Evolutionary conservation across 2,888 invertebrate species (phyloP).

Genomic region (Drosophila kambysellisi): DNA sequence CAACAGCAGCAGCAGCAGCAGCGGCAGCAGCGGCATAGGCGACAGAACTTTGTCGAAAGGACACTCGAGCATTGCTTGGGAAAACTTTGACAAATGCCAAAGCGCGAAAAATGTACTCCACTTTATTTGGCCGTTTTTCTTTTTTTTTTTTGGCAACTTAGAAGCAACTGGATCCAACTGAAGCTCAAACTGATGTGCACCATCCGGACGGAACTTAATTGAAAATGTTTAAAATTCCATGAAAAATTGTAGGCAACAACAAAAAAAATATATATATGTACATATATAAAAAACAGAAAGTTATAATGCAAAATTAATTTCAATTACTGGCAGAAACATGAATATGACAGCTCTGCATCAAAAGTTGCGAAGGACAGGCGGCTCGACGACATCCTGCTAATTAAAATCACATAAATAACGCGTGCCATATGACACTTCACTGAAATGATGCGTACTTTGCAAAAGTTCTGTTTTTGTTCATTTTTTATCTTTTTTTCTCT

Average conservation of each 20-base stretch:
- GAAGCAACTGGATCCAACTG: conserved; percentile 51
- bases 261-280: background rate
- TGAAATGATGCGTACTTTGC: conserved; percentile 49
- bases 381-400: conserved; percentile 53
- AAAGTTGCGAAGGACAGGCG: conserved; percentile 45
- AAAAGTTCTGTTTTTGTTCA: conserved; percentile 40
- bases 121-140: conserved; percentile 60
- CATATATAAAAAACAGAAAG: conserved; percentile 15
- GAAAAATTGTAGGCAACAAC: conserved; percentile 58
- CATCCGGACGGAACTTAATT: conserved; percentile 63
- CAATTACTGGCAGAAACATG: conserved; percentile 75
- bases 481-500: background rate
- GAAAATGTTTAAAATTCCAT: conserved; percentile 80
- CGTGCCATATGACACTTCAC: conserved; percentile 65
- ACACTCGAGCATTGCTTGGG: conserved; percentile 61
- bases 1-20: conserved; percentile 7
- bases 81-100: conserved; percentile 81
- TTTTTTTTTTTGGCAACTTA: conserved; percentile 71
- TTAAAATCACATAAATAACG: conserved; percentile 79
- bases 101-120: conserved; percentile 77
- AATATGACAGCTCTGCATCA: conserved; percentile 80
- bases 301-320: conserved; percentile 77
- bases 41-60: conserved; percentile 62
- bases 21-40: conserved; percentile 17
- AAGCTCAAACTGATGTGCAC: conserved; percentile 59